Base-by-base conservation (phyloP, 2,113 vertebrate species). In the Penelope pileata region DNA sequence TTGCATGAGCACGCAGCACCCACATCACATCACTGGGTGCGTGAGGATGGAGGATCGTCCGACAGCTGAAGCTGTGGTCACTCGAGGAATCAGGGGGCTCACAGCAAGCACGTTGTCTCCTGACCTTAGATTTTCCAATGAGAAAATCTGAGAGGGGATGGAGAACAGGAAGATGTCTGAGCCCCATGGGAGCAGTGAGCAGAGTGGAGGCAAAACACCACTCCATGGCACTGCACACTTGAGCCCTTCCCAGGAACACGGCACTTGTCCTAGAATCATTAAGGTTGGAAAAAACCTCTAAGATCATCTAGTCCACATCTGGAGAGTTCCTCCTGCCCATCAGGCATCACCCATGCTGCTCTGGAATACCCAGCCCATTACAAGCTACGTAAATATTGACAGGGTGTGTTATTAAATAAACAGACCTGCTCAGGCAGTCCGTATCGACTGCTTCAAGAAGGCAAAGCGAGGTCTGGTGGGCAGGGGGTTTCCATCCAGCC, bases 311-410 rank as follows among this genome's bases (percentile, higher is more conserved):
- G 45, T 90, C 42, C 29, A 40, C 83, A 72, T 56, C 83, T 89
- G 94, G 78, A 88, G 84, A 45, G 53, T 3, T 62, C 62, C 81
- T 70, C 66, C 62, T 85, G 91, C 77, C n/a, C 3, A 0, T 72
- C 91, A 90, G 30, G 87, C 81, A 42, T 38, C 48, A 16, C 67
- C n/a, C 63, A 76, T 6, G 0, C n/a, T 7, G 54, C 42, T 50
- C 70, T 12, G 53, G 45, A 91, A 30, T 12, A 34, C 27, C 63
- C 75, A 81, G 75, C 36, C 84, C 64, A 45, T 83, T 53, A 8
- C 89, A 32, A 53, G 67, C 91, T 77, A 50, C 75, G 50, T 80
- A 79, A 91, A 92, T 94, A 95, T 77, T 66, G 85, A 80, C 82
- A 59, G 40, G 78, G 58, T 14, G 23, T 13, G 1, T 54, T 87